phyloP scores from a whole-genome alignment of 2,797 vertebrate species.

The Chaenodraco wilsoni region DNA sequence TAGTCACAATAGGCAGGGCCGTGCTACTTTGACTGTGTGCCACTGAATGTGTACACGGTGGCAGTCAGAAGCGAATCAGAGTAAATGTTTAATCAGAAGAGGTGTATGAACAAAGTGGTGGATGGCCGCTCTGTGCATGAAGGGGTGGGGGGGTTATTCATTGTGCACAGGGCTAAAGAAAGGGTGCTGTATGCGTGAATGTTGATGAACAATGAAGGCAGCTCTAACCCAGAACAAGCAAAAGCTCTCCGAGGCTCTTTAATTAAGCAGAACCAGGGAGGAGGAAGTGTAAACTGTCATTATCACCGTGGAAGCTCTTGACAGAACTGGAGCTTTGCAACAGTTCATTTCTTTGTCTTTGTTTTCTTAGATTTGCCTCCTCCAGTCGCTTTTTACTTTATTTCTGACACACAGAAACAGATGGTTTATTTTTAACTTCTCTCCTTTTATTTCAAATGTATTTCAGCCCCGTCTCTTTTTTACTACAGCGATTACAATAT shows the following conservation, averaged over 20 bases:
- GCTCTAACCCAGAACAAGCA: constrained; percentile 44
- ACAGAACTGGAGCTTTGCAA: constrained; percentile 51
- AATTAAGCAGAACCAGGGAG: constrained; percentile 43
- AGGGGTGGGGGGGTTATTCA: not conserved
- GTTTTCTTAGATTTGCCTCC: not conserved
- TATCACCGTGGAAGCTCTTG: constrained; percentile 10
- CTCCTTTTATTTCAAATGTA: not conserved
- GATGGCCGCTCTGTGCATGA: not conserved
- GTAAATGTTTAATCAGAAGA: constrained; percentile 31
- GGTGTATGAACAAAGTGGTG: not conserved
- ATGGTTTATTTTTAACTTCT: constrained; percentile 48
- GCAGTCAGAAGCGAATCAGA: constrained; percentile 1
- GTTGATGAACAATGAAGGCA: constrained; percentile 42
- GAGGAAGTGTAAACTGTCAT: constrained; percentile 40
- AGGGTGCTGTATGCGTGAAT: not conserved
- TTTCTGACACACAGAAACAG: not conserved
- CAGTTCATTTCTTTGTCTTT: constrained; percentile 26
- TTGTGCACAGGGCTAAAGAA: not conserved
- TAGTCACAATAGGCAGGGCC: constrained; percentile 32
- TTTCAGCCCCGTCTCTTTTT: not conserved
- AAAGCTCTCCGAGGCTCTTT: constrained; percentile 56
- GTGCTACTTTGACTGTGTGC: constrained; percentile 6
- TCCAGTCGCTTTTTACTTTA: not conserved
- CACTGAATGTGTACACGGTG: constrained; percentile 1
- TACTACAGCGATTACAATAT: not conserved